These are phyloP conservation scores for Maylandia zebra DNA, from an alignment of 2,113 vertebrate species.

Conservation along the genomic window DNA sequence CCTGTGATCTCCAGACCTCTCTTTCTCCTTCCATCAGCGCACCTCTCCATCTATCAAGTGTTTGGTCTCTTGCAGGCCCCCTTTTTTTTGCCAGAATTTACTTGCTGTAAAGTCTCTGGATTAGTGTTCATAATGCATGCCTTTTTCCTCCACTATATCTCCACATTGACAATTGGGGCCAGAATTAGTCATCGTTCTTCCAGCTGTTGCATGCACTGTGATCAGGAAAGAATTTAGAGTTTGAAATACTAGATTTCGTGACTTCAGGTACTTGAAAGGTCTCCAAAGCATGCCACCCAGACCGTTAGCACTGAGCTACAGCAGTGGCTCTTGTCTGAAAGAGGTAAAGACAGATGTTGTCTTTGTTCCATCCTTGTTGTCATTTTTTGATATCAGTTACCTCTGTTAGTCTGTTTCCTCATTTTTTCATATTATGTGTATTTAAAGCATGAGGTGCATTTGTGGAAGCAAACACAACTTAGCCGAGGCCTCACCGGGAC, in stretches of 20 bases:
- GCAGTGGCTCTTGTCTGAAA: not conserved
- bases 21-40: conserved; percentile 42
- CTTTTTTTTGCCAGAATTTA: not conserved
- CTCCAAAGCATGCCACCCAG: not conserved
- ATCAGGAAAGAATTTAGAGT: not conserved
- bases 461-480: conserved; percentile 34
- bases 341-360: conserved; percentile 34
- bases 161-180: not conserved
- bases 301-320: not conserved
- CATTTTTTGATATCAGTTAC: not conserved
- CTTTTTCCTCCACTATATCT: not conserved
- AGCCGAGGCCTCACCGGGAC: not conserved
- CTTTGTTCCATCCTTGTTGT: conserved; percentile 15
- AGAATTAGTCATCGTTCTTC: not conserved
- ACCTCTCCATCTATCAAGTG: conserved; percentile 41
- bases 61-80: not conserved
- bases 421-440: conserved; percentile 9
- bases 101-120: conserved; percentile 5
- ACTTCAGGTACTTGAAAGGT: not conserved
- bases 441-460: conserved; percentile 36
- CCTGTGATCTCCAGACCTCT: conserved; percentile 53
- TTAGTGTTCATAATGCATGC: not conserved
- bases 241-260: not conserved
- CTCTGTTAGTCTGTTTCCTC: not conserved
- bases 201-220: not conserved